A percentile compares a stretch with the other conserved stretches of the same genome.
These are phyloP conservation scores for Brachylomia viminalis DNA, from an alignment of 2,888 invertebrate genomes.

Conservation along the genomic window DNA sequence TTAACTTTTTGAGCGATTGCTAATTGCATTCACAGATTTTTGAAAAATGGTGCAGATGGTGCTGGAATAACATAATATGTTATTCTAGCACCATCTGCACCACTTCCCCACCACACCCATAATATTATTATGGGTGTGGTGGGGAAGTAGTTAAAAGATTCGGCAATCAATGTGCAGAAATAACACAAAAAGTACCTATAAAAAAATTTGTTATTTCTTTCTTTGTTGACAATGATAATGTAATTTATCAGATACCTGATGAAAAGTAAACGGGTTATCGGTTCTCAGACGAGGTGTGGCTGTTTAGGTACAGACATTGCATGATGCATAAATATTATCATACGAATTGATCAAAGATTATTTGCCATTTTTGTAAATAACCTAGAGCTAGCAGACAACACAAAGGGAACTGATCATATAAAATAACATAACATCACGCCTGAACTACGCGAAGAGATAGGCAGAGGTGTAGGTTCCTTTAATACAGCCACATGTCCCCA, in stretches of 20 bases:
- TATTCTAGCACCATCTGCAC: too few relatives aligned
- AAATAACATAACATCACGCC: not conserved
- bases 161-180: not conserved
- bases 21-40: not conserved
- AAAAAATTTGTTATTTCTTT: not conserved
- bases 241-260: constrained; percentile 16
- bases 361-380: not conserved
- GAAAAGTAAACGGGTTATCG: constrained; percentile 38
- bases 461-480: not conserved
- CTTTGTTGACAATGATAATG: constrained; percentile 22
- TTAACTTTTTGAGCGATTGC: not conserved
- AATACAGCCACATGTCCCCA: too few relatives aligned
- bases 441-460: not conserved
- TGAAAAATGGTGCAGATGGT: not conserved
- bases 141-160: not conserved
- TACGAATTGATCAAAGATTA: constrained; percentile 12
- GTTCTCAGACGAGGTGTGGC: constrained; percentile 37
- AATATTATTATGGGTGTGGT: too few relatives aligned
- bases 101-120: too few relatives aligned
- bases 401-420: not conserved
- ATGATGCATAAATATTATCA: constrained; percentile 41
- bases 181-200: not conserved
- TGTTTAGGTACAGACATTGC: constrained; percentile 11
- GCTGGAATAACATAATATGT: not conserved
- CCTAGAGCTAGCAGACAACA: not conserved